These are phyloP conservation scores for Lithophane leautieri DNA, from an alignment of 2,888 invertebrate genomes.

Conservation along the genomic window DNA sequence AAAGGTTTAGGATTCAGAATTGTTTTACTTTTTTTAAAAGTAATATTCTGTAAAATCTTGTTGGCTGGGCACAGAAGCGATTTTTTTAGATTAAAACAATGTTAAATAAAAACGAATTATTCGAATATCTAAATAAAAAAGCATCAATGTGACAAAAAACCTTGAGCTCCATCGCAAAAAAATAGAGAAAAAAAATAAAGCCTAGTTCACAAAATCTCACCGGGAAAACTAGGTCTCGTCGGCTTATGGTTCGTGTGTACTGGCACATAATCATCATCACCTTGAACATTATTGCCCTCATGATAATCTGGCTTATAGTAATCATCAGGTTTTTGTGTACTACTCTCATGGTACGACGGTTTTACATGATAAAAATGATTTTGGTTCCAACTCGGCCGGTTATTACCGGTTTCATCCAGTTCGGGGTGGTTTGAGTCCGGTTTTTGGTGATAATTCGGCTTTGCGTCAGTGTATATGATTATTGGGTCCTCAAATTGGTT, in stretches of 20 bases:
- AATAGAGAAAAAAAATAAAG: conserved; percentile 57
- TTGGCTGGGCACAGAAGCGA: too few species aligned
- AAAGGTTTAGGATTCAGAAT: too few species aligned
- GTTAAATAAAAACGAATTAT: too few species aligned
- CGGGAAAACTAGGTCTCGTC: conserved; percentile 84
- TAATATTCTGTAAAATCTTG: too few species aligned
- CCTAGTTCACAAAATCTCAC: conserved; percentile 79
- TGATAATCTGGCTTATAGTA: conserved; percentile 77
- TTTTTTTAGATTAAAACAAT: too few species aligned
- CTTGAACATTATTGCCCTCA: conserved; percentile 68
- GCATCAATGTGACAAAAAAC: background rate
- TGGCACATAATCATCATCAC: conserved; percentile 88
- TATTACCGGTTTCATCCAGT: conserved; percentile 69
- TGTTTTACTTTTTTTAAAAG: too few species aligned
- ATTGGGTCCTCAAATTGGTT: conserved; percentile 88
- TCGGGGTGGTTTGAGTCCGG: conserved; percentile 73
- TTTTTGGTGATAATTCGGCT: conserved; percentile 75
- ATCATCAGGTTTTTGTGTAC: conserved; percentile 79
- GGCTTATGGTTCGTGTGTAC: conserved; percentile 82
- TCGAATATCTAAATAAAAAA: background rate
- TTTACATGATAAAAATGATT: conserved; percentile 87
- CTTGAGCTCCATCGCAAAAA: conserved; percentile 69
- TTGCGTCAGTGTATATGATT: conserved; percentile 87
- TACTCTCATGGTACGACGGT: conserved; percentile 87
- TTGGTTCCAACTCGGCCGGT: conserved; percentile 75